Base-by-base conservation (phyloP, 2,888 invertebrate genomes). In the Idaea aversata region DNA sequence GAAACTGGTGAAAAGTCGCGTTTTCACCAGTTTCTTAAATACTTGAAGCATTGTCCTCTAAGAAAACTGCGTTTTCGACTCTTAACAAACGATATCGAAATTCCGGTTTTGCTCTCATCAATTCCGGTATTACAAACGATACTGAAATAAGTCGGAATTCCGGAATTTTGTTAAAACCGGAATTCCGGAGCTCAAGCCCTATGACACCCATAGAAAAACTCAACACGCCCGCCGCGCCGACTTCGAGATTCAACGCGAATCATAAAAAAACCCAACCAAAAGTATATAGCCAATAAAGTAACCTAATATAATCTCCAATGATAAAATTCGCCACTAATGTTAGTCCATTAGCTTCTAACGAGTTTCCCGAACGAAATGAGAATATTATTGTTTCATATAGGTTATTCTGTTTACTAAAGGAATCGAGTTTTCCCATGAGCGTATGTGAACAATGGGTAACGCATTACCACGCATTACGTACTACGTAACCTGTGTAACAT, bases 401-500 rank as follows among this genome's bases (percentile, higher is more conserved):
- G 15, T 25, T 25, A 25, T 25, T 25, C 38, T 36, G n/a, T 61
- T 16, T 61, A 61, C 61, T 35, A 15, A 34, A 38, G 34, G 36
- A 13, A 16, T 34, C 16, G 34, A 16, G 34, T 34, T 59, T 34
- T 25, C 59, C 59, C 59, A 59, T 25, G 16, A 34, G 59, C 47
- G 13, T 47, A 59, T 25, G 10, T 3, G 59, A 59, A 58, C 34
- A 34, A 34, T 59, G 10, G 59, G 34, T 59, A 34, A 59, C 34
- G 10, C 47, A 34, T 59, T 15, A 58, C 25, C 13, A n/a, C n/a
- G n/a, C 63, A 67, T 68, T 68, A 71, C 6, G 36, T 60, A 63
- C 64, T 65, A 61, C 63, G 59, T 64, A 64, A 61, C 65, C 68
- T 64, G 65, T 25, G 25, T 59, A 59, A 63, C 65, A 47, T 67